Conservation (phyloP, 2,888 invertebrate genomes). For the Coenonympha arcania region DNA sequence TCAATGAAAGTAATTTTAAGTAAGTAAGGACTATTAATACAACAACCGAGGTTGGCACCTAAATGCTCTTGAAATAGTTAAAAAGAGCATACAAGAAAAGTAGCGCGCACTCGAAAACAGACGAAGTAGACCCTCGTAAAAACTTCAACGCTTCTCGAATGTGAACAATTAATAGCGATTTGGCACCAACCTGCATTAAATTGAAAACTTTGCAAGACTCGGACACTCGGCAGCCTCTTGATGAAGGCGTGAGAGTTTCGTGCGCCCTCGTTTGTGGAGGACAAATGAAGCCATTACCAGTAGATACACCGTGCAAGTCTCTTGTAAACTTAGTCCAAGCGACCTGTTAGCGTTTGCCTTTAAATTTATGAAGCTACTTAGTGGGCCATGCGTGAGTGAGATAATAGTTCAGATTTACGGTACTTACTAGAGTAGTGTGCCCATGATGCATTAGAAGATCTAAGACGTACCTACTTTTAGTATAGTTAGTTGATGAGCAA, state of each 20-base stretch:
- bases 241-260: conserved; percentile 38
- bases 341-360: conserved; percentile 14
- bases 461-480: too few relatives aligned
- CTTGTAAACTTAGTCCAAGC: conserved; percentile 35
- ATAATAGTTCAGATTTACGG: not conserved
- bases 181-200: conserved; percentile 39
- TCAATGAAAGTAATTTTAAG: not conserved
- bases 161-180: conserved; percentile 41
- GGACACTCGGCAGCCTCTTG: conserved; percentile 37
- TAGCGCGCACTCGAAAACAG: conserved; percentile 3
- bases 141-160: conserved; percentile 28
- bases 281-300: conserved; percentile 35
- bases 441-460: too few relatives aligned
- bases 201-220: conserved; percentile 36
- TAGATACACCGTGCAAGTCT: too few relatives aligned
- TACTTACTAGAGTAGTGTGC: not conserved
- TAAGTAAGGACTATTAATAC: not conserved
- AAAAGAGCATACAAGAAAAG: not conserved
- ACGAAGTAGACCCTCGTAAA: conserved; percentile 17
- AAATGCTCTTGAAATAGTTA: not conserved
- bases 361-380: conserved; percentile 15
- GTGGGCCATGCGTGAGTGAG: conserved; percentile 1
- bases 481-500: too few relatives aligned
- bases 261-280: conserved; percentile 34
- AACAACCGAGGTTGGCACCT: not conserved